Percentiles rank a stretch among this genome's conserved stretches.
These are phyloP conservation scores for Bolborhynchus lineola DNA, from an alignment of 2,113 vertebrate genomes.

Conservation along the genomic window DNA sequence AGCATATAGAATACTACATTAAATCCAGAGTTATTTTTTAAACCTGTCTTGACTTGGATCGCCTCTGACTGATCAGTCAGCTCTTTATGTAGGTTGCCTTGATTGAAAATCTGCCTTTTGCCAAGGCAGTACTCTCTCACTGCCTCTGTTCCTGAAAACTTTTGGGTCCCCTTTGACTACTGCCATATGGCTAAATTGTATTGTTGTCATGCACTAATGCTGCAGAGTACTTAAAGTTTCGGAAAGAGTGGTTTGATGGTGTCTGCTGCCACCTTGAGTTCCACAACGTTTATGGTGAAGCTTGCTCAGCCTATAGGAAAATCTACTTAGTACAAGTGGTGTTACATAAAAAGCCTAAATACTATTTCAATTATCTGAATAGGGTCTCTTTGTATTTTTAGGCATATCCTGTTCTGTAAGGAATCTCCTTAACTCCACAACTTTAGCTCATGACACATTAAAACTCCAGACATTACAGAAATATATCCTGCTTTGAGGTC, in stretches of 20 bases:
- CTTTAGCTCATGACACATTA: not conserved
- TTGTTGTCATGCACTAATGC: not conserved
- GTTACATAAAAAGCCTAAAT: not conserved
- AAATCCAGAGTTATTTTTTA: not conserved
- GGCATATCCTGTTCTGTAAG: not conserved
- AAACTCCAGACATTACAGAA: not conserved
- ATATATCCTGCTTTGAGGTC: not conserved
- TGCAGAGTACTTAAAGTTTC: not conserved
- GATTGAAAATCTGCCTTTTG: constrained; percentile 30
- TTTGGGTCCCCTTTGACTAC: constrained; percentile 23
- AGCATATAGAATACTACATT: not conserved
- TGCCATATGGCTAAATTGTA: not conserved
- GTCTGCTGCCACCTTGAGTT: constrained; percentile 65
- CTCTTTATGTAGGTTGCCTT: not conserved
- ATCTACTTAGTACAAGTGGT: not conserved
- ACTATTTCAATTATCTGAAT: not conserved
- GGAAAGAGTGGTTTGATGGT: not conserved
- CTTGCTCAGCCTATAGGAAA: not conserved
- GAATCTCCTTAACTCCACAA: not conserved
- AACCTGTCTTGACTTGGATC: not conserved
- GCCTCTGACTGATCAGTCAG: not conserved
- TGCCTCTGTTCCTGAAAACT: constrained; percentile 10
- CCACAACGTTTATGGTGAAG: not conserved
- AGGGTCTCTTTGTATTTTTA: not conserved
- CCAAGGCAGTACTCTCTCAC: not conserved